A percentile compares a stretch with the other conserved stretches of the same genome.
Conservation (phyloP, 1,140 invertebrate species). For the Trachelipus rathkii region DNA sequence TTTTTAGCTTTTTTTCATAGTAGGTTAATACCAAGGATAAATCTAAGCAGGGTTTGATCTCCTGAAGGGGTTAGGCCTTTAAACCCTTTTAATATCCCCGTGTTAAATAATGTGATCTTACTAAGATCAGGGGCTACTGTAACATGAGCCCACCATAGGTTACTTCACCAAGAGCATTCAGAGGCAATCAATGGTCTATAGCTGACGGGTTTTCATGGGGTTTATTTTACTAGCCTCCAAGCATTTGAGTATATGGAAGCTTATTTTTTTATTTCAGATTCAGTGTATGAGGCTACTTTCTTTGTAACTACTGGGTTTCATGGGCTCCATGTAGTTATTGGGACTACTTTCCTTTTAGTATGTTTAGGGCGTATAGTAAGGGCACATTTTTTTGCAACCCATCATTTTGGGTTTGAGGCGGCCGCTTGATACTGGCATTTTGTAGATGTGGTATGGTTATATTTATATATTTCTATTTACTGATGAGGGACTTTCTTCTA, state of each 20-base stretch:
- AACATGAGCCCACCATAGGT: constrained; percentile 58
- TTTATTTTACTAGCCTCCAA: constrained; percentile 55
- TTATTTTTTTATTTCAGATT: constrained; percentile 58
- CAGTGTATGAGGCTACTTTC: constrained; percentile 63
- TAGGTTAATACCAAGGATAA: constrained; percentile 58
- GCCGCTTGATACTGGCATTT: constrained; percentile 76
- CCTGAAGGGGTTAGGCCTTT: constrained; percentile 58
- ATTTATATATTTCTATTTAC: constrained; percentile 63
- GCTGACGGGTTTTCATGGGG: constrained; percentile 57
- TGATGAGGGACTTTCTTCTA: constrained; percentile 66
- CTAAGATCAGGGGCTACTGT: constrained; percentile 57
- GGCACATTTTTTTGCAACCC: too few relatives aligned
- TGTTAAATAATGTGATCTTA: constrained; percentile 62
- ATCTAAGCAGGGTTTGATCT: constrained; percentile 60
- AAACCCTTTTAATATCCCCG: constrained; percentile 60
- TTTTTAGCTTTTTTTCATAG: constrained; percentile 65
- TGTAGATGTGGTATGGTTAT: constrained; percentile 68
- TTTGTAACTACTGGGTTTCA: constrained; percentile 69
- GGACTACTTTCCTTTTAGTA: too few relatives aligned
- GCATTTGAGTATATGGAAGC: constrained; percentile 52
- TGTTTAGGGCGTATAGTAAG: too few relatives aligned
- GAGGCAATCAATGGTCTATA: constrained; percentile 52
- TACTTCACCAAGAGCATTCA: too few relatives aligned
- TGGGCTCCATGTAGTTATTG: constrained; percentile 67
- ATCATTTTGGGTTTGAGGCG: too few relatives aligned